A percentile compares a stretch with the other conserved stretches of the same genome.
Evolutionary conservation across 1,140 invertebrate genomes (phyloP).

Genomic region (Drosophila navojoa): DNA sequence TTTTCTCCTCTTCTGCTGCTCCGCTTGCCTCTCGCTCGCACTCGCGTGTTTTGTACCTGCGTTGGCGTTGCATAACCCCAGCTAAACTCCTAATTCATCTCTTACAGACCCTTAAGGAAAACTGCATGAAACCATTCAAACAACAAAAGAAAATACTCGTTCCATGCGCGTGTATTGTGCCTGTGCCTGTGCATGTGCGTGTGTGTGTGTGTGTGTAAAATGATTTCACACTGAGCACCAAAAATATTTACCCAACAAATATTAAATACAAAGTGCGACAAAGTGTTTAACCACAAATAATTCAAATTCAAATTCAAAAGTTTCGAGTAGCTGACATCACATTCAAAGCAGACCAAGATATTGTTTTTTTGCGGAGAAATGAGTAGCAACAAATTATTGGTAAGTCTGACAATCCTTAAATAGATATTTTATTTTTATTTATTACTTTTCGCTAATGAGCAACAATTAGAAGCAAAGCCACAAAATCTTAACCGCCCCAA

Average conservation of each 20-base stretch:
- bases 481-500: slow-evolving; percentile 22
- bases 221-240: slow-evolving; percentile 56
- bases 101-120: slow-evolving; percentile 56
- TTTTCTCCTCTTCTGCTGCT: slow-evolving; percentile 42
- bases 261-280: slow-evolving; percentile 42
- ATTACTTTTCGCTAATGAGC: slow-evolving; percentile 9
- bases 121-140: slow-evolving; percentile 44
- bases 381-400: slow-evolving; percentile 77
- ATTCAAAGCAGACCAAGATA: slow-evolving; percentile 42
- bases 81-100: slow-evolving; percentile 36
- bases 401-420: slow-evolving; percentile 41
- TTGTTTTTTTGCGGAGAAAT: slow-evolving; percentile 78
- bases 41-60: slow-evolving; percentile 7
- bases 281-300: slow-evolving; percentile 49
- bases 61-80: slow-evolving; percentile 73
- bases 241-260: slow-evolving; percentile 49
- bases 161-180: slow-evolving; percentile 22
- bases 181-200: slow-evolving; percentile 22
- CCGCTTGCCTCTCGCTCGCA: background rate
- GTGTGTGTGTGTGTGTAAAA: slow-evolving; percentile 51
- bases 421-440: slow-evolving; percentile 8
- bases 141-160: slow-evolving; percentile 28
- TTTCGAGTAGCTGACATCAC: slow-evolving; percentile 19
- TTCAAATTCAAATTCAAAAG: slow-evolving; percentile 3
- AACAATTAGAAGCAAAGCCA: slow-evolving; percentile 12